Evolutionary conservation across 2,113 vertebrate genomes (phyloP), one percentile per base, ranked within the genome.

Genomic region (Bos javanicus): DNA sequence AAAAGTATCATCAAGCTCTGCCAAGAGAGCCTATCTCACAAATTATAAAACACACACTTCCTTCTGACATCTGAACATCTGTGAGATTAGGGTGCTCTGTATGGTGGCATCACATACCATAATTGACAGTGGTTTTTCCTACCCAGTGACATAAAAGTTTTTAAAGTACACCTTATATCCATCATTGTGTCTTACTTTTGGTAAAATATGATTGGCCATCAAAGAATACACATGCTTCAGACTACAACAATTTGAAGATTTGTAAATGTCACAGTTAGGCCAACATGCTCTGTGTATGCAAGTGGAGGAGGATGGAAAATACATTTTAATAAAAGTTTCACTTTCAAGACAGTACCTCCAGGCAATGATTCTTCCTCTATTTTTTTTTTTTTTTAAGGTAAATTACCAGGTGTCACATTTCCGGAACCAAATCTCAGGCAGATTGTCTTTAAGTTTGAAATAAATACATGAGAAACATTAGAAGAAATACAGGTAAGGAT

Each of bases 401-500:
- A 91, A 57, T 52, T 6, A 94, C 0, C 36, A 5, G 56, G 57
- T 91, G 30, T 80, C 64, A 92, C 89, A 82, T 52, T 33, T 84
- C 3, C 60, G 46, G 74, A 85, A 92, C 19, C 60, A 86, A 93
- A 89, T 33, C 52, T 62, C 28, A n/a, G 7, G 17, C 33, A 71
- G 48, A 14, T 59, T 43, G 26, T 67, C 39, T 91, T 96, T 80
- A 91, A 76, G 43, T 87, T 94, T 95, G 80, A 86, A 85, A 56
- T 82, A 67, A 78, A 81, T 7, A 54, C 25, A 67, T 2, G 39
- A 85, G 39, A 76, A 86, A 56, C 15, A 67, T 97, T 2, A 50
- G 52, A 93, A 57, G 76, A 84, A 95, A 94, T 2, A 17, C 4
- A 62, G 39, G 5, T 76, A 48, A 30, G 17, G 62, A 52, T 7